phyloP scores from a whole-genome alignment of 2,888 invertebrate genomes.

The Metacarcinus magister region DNA sequence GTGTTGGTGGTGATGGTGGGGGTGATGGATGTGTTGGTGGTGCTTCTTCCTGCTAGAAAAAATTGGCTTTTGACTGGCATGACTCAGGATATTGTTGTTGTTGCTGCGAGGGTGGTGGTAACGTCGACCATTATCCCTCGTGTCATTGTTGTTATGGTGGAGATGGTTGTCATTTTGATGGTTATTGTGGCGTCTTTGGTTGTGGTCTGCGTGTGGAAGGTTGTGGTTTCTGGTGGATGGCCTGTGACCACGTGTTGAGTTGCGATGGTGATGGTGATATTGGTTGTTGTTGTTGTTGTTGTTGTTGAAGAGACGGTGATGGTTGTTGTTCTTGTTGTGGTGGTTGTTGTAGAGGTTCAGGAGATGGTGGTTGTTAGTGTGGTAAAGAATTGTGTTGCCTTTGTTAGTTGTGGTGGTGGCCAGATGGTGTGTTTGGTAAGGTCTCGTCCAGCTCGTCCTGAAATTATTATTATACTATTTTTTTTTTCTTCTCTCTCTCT shows the following conservation, averaged over 20 bases:
- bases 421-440: not conserved
- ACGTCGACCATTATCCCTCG: not conserved
- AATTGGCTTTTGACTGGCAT: not conserved
- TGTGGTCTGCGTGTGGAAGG: not conserved
- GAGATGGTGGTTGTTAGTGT: not conserved
- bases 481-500: not conserved
- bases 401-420: not conserved
- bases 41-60: not conserved
- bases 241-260: slow-evolving; percentile 29
- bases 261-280: not conserved
- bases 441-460: not conserved
- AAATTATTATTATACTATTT: not conserved
- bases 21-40: not conserved
- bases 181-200: not conserved
- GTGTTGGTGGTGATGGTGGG: not conserved
- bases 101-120: not conserved
- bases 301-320: not conserved
- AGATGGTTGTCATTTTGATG: not conserved
- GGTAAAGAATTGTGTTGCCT: not conserved
- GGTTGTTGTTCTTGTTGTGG: not conserved
- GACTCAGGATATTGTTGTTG: not conserved
- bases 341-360: not conserved
- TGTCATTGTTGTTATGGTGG: not conserved
- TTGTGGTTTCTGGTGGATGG: not conserved
- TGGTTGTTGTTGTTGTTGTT: not conserved